These are phyloP conservation scores for Rhagium mordax DNA, from an alignment of 2,888 invertebrate species.

Conservation along the genomic window DNA sequence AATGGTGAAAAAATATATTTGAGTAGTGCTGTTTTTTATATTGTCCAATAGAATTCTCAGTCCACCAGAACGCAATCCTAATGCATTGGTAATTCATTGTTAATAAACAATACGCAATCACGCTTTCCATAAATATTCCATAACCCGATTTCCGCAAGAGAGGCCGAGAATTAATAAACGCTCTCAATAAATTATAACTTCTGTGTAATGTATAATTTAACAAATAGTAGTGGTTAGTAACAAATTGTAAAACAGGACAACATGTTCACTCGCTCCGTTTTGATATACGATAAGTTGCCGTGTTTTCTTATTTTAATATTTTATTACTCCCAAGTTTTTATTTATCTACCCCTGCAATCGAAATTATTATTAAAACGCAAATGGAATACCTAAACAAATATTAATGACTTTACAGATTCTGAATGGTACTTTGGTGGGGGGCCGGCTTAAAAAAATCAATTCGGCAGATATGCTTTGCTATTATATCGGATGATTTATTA, in stretches of 20 bases:
- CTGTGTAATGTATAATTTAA: slow-evolving; percentile 24
- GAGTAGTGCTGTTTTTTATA: too few species aligned
- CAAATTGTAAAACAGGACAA: slow-evolving; percentile 38
- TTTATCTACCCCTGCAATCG: slow-evolving; percentile 40
- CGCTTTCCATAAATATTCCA: not conserved
- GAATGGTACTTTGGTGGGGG: not conserved
- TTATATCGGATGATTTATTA: slow-evolving; percentile 5
- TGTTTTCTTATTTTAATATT: slow-evolving; percentile 47
- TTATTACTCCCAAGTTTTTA: slow-evolving; percentile 32
- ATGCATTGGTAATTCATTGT: not conserved
- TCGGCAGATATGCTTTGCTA: not conserved
- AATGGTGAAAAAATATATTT: too few species aligned
- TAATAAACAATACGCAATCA: not conserved
- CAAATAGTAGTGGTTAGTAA: slow-evolving; percentile 34
- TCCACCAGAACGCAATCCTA: too few species aligned
- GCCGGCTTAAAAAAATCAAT: not conserved
- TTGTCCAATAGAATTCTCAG: too few species aligned
- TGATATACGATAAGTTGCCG: slow-evolving; percentile 45
- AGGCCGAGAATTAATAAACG: not conserved
- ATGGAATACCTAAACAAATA: slow-evolving; percentile 35
- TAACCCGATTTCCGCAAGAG: not conserved
- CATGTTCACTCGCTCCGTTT: slow-evolving; percentile 14
- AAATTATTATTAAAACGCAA: slow-evolving; percentile 33
- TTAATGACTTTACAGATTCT: slow-evolving; percentile 27
- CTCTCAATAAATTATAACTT: not conserved